Conservation (phyloP, 1,140 invertebrate species). For the Belonocnema kinseyi region DNA sequence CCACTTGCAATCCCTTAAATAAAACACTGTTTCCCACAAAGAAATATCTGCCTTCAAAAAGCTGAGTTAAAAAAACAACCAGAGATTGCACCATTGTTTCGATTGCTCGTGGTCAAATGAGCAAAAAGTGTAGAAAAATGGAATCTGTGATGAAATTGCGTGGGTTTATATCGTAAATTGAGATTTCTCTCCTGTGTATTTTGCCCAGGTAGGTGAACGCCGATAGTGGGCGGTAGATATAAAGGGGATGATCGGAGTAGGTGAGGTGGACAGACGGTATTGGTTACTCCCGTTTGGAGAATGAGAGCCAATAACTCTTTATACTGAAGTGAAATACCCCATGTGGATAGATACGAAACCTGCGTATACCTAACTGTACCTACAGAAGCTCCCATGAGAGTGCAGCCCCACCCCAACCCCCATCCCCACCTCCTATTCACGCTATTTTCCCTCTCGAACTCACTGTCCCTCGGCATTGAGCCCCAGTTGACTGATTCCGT, state of each 20-base stretch:
- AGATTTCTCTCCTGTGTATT: constrained; percentile 21
- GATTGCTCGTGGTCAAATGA: background rate
- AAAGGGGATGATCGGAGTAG: constrained; percentile 47
- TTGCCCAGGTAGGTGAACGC: constrained; percentile 1
- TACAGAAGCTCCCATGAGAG: constrained; percentile 48
- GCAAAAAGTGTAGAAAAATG: background rate
- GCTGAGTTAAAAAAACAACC: too few relatives aligned
- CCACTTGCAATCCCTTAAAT: too few relatives aligned
- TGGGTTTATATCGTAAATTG: constrained; percentile 13
- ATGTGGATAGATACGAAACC: constrained; percentile 43
- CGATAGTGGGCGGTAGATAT: background rate
- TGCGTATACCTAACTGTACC: constrained; percentile 45
- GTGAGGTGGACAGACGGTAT: constrained; percentile 46
- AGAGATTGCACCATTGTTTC: too few relatives aligned
- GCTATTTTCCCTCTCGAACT: constrained; percentile 27
- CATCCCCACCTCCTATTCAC: constrained; percentile 25
- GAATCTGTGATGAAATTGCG: constrained; percentile 3
- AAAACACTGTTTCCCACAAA: too few relatives aligned
- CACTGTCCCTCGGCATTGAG: constrained; percentile 46
- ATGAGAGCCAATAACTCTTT: constrained; percentile 57
- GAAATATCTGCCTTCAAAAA: too few relatives aligned
- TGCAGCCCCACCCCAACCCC: constrained; percentile 43
- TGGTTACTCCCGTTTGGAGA: constrained; percentile 49
- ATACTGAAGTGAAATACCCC: constrained; percentile 49
- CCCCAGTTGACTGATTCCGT: constrained; percentile 59